These are phyloP conservation scores for Ecliptopera silaceata DNA, from an alignment of 2,888 invertebrate genomes.

Conservation along the genomic window DNA sequence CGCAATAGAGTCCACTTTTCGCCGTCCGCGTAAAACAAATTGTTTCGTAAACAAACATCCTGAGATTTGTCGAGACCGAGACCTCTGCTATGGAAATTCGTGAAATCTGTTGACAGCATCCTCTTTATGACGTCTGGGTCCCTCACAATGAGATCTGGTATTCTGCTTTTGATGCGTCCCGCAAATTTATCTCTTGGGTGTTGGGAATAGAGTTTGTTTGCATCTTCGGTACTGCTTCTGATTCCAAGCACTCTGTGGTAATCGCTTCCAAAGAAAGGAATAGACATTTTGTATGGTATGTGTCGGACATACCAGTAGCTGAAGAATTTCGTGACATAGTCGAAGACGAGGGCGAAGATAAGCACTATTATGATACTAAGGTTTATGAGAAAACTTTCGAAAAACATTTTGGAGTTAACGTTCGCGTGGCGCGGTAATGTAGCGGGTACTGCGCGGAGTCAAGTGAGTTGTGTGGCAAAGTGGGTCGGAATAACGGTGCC, in stretches of 20 bases:
- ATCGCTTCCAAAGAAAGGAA: slow-evolving; percentile 73
- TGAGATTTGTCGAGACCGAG: slow-evolving; percentile 77
- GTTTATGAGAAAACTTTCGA: slow-evolving; percentile 75
- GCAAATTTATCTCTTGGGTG: slow-evolving; percentile 66
- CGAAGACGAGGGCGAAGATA: slow-evolving; percentile 65
- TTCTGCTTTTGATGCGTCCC: slow-evolving; percentile 70
- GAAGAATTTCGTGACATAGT: slow-evolving; percentile 76
- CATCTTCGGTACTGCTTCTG: slow-evolving; percentile 64
- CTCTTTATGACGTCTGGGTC: slow-evolving; percentile 71
- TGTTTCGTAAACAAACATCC: slow-evolving; percentile 81
- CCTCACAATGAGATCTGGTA: slow-evolving; percentile 74
- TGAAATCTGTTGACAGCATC: slow-evolving; percentile 74
- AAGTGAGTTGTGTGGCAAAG: slow-evolving; percentile 46
- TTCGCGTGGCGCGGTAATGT: slow-evolving; percentile 56
- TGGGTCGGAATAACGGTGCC: slow-evolving; percentile 75
- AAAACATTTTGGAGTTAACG: slow-evolving; percentile 68
- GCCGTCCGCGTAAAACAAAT: slow-evolving; percentile 77
- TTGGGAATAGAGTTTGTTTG: slow-evolving; percentile 58
- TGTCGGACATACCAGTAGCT: slow-evolving; percentile 78
- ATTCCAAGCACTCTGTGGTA: slow-evolving; percentile 67
- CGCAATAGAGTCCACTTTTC: slow-evolving; percentile 76
- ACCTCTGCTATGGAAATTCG: slow-evolving; percentile 77
- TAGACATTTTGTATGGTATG: slow-evolving; percentile 62
- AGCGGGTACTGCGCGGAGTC: slow-evolving; percentile 56
- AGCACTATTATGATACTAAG: slow-evolving; percentile 56